Base-by-base conservation (phyloP, 2,888 invertebrate species). In the Polietes domitor region DNA sequence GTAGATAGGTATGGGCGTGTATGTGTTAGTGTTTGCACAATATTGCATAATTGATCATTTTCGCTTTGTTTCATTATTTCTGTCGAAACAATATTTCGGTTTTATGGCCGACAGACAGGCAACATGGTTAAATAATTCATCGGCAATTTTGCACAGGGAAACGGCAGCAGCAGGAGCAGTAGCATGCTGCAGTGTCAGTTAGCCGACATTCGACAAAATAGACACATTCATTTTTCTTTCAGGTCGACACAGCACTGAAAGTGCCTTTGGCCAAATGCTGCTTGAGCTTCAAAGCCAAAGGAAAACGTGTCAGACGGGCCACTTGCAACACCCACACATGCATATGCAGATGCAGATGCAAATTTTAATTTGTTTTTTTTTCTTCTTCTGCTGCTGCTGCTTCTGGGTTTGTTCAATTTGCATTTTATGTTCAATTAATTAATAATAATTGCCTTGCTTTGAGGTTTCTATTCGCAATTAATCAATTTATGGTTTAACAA, bases 221-320 rank as follows among this genome's bases (percentile, higher is more conserved):
- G 72, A 41, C 21, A 73, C 73, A 61, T 73, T 73, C 73, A 43
- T 43, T 58, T 73, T 73, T 41, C 15, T 43, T 47, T 71, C 47
- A 43, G 26, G 28, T 47, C 50, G 28, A 61, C 12, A 61, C 12
- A 47, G 47, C 47, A 12, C 15, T n/a, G 47, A 12, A 47, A 47
- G n/a, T 19, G 65, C 65, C 41, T 19, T 37, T 19, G 41, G 65
- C 65, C 21, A 19, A 37, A 47, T 47, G 47, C 37, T 37, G 7
- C 1, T 3, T 37, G 9, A 37, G 12, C 37, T 7, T 47, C 19
- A 37, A 65, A 41, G 28, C 19, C 37, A 28, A 24, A n/a, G n/a
- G n/a, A n/a, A n/a, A n/a, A n/a, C n/a, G n/a, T n/a, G n/a, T n/a
- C 17, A 50, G 50, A 4, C 47, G 12, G 15, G 58, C 58, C 15